phyloP scores from a whole-genome alignment of 2,888 invertebrate species.

The Cryptosula pallasiana region DNA sequence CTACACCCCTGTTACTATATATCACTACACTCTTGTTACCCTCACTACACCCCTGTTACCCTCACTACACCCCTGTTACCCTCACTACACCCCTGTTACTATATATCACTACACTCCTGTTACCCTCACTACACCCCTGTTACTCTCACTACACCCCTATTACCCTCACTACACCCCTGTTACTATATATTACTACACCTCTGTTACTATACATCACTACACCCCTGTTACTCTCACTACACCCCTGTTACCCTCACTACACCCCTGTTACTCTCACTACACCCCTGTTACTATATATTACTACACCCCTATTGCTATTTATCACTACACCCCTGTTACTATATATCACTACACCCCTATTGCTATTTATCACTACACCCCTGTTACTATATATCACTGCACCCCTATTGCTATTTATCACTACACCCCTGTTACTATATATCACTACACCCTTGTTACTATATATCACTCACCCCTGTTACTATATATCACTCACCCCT shows the following conservation, averaged over 20 bases:
- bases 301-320: too few species aligned
- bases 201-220: too few species aligned
- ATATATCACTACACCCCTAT: too few species aligned
- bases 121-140: neutral
- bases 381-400: too few species aligned
- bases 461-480: too few species aligned
- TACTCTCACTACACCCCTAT: neutral
- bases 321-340: too few species aligned
- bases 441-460: too few species aligned
- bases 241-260: neutral
- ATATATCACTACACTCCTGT: neutral
- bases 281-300: neutral
- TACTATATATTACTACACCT: neutral
- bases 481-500: too few species aligned
- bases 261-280: neutral
- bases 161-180: neutral
- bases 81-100: neutral
- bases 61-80: neutral
- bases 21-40: neutral
- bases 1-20: neutral
- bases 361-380: too few species aligned
- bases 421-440: too few species aligned
- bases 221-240: neutral
- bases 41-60: neutral
- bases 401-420: too few species aligned